Base-by-base conservation (phyloP, 1,140 invertebrate genomes). In the Drosophila cardini region DNA sequence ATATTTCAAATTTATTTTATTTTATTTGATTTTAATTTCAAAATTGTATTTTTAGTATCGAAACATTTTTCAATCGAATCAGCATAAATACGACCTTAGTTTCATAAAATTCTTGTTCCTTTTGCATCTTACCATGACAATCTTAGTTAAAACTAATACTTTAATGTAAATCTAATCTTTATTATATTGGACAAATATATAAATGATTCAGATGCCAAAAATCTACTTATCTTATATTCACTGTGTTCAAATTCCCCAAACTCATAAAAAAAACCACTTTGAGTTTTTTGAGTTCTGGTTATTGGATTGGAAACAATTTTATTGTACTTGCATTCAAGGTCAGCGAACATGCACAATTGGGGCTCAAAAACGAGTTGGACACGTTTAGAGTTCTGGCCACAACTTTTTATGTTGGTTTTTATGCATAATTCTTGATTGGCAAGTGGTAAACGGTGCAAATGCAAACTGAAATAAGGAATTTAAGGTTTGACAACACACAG, bases 351-450 rank as follows among this genome's bases (percentile, higher is more conserved):
- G 21, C 4, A 18, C 43, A 45, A 9, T 45, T 26, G 21, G 43
- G 26, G 5, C 46, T 10, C 10, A 8, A 32, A 58, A 45, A 45
- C 11, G 7, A 50, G 48, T 50, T 32, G 48, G 26, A 32, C 48
- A 13, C 10, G n/a, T 50, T 30, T 11, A 30, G 11, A 46, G 26
- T 38, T 40, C 38, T 26, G 26, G 30, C 32, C n/a, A 65, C 38
- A 65, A 67, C 32, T 40, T 40, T 60, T 48, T 68, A 15, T 15
- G 34, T 4, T n/a, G 7, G 18, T 40, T 71, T 55, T 77, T 42
- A 50, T 42, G 10, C 36, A 38, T 67, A 90, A 15, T 84, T 87
- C 13, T 50, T 64, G 6, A 91, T 91, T 1, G 90, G 90, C 10
- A 91, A 58, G 8, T 68, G 58, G 45, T 77, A 62, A 26, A 91